A percentile compares a stretch with the other conserved stretches of the same genome.
These are phyloP conservation scores for Serilophus lunatus DNA, from an alignment of 2,113 vertebrate species.

Conservation along the genomic window DNA sequence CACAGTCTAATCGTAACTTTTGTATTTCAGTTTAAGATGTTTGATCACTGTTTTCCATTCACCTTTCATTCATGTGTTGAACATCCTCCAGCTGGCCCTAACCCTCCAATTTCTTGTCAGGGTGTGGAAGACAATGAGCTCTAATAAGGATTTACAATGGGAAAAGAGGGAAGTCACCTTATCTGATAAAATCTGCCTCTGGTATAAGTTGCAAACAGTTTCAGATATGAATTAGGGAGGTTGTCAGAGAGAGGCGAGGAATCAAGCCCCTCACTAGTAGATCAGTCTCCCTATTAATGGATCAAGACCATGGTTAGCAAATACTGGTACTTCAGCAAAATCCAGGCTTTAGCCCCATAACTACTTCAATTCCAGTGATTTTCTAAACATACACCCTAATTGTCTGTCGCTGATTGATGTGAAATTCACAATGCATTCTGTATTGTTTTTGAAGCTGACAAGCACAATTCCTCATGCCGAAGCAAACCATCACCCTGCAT, in stretches of 20 bases:
- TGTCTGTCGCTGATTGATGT: neutral
- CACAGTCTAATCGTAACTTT: neutral
- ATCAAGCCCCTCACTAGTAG: neutral
- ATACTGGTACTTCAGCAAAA: neutral
- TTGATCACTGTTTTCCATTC: neutral
- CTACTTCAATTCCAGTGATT: neutral
- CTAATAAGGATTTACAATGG: neutral
- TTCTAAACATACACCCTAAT: neutral
- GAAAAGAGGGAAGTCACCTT: neutral
- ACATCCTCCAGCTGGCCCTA: neutral
- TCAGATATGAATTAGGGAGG: neutral
- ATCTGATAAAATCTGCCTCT: neutral
- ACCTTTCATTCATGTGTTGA: neutral
- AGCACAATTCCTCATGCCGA: rapidly evolving
- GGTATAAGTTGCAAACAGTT: neutral
- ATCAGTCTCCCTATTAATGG: neutral
- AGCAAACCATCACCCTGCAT: neutral
- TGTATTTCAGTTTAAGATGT: neutral
- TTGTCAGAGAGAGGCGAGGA: neutral
- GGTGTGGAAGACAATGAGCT: neutral
- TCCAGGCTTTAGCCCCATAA: neutral
- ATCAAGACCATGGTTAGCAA: neutral
- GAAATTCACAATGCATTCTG: neutral
- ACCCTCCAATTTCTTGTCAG: neutral
- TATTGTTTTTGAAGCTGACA: neutral